These are phyloP conservation scores for Euschistus heros DNA, from an alignment of 1,140 invertebrate species.

Conservation along the genomic window DNA sequence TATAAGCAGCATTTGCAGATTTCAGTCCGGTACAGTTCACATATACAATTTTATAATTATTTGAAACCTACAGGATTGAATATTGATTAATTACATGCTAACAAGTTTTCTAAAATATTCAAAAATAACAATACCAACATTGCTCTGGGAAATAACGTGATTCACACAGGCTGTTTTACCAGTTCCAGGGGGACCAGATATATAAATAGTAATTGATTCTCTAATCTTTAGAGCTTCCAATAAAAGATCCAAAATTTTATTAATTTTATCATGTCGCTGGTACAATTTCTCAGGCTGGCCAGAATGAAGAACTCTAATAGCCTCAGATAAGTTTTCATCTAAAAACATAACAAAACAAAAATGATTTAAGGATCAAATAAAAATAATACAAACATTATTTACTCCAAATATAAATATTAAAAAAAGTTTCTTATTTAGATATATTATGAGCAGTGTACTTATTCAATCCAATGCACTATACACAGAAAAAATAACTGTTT, in stretches of 20 bases:
- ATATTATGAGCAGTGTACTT: too few relatives aligned
- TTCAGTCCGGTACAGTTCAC: conserved; percentile 75
- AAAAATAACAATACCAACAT: too few relatives aligned
- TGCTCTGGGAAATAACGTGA: conserved; percentile 48
- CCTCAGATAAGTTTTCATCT: conserved; percentile 20
- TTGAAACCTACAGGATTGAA: conserved; percentile 38
- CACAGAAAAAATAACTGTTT: too few relatives aligned
- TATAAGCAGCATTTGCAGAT: conserved; percentile 58
- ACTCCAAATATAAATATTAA: neutral
- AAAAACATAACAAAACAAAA: neutral
- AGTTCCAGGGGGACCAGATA: conserved; percentile 92
- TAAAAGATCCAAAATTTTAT: conserved; percentile 58
- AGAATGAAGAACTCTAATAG: conserved; percentile 53
- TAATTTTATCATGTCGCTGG: conserved; percentile 66
- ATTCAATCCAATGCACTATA: too few relatives aligned
- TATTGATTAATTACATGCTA: conserved; percentile 24
- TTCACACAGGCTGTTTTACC: conserved; percentile 86
- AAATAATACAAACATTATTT: neutral
- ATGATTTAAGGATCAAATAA: neutral
- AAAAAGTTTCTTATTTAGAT: neutral
- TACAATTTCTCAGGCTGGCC: conserved; percentile 53
- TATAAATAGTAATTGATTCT: conserved; percentile 72
- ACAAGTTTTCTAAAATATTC: neutral
- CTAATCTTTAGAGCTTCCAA: conserved; percentile 49
- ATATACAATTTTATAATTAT: conserved; percentile 52